Conservation (phyloP, 2,113 vertebrate genomes). For the Scopus umbretta region DNA sequence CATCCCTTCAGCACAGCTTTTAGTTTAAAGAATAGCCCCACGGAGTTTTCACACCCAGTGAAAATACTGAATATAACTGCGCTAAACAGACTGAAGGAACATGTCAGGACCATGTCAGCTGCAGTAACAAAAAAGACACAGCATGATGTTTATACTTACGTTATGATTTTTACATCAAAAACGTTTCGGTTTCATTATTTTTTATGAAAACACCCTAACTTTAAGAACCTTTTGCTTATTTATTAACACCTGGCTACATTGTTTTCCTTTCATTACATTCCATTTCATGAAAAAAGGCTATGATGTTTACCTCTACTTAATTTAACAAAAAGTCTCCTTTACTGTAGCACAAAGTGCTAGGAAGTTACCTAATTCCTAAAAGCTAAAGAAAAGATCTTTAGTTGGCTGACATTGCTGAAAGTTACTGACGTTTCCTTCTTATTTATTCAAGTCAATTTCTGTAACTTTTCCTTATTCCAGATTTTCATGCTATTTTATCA, state of each 20-base stretch:
- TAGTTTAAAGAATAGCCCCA: background rate
- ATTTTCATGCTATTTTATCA: background rate
- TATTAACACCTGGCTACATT: background rate
- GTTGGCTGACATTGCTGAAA: background rate
- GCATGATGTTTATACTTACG: background rate
- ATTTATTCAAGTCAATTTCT: background rate
- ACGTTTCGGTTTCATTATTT: background rate
- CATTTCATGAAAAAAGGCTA: background rate
- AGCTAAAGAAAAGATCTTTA: background rate
- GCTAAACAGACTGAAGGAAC: background rate
- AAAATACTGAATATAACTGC: background rate
- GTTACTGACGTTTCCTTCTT: background rate
- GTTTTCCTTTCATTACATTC: background rate
- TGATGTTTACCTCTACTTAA: background rate
- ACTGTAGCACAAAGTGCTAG: background rate
- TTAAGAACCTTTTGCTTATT: background rate
- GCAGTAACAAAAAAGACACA: background rate
- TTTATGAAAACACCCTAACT: accelerated
- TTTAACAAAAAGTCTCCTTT: background rate
- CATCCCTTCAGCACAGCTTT: background rate
- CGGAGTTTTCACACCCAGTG: background rate
- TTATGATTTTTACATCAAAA: background rate
- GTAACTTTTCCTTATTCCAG: background rate
- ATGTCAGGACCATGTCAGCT: background rate
- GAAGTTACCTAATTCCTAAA: background rate